Evolutionary conservation across 2,888 invertebrate species (phyloP).

Genomic region (Cryptocephalus primarius): DNA sequence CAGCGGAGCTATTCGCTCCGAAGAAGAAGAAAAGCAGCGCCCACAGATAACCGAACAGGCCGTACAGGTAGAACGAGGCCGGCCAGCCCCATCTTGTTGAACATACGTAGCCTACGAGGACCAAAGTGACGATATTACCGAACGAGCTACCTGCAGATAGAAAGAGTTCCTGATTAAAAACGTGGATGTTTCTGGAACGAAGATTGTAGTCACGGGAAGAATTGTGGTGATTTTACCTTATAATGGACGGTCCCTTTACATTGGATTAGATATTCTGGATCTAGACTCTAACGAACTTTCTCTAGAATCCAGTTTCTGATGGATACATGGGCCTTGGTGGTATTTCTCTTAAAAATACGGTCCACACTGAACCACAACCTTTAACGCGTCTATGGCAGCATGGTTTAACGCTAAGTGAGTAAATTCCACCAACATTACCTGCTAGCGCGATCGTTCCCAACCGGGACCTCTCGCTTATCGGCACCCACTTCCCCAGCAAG

Average conservation of each 20-base stretch:
- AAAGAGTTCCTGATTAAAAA: neutral
- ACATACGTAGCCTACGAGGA: conserved; percentile 57
- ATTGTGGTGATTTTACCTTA: no score
- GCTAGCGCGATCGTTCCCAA: conserved; percentile 2
- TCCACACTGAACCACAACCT: no score
- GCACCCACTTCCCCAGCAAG: conserved; percentile 57
- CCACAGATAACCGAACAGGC: conserved; percentile 49
- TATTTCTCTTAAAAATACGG: no score
- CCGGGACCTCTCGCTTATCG: conserved; percentile 3
- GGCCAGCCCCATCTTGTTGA: conserved; percentile 61
- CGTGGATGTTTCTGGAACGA: no score
- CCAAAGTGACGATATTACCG: conserved; percentile 62
- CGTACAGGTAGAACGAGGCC: conserved; percentile 62
- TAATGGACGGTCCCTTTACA: no score
- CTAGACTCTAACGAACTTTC: no score
- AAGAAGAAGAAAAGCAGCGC: conserved; percentile 44
- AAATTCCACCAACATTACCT: conserved; percentile 2
- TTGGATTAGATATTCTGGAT: no score
- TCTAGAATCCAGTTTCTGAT: no score
- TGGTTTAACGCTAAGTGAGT: no score
- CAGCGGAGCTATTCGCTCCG: conserved; percentile 53
- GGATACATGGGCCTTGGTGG: no score
- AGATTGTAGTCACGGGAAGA: no score
- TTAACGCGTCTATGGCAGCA: no score
- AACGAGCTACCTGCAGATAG: conserved; percentile 51